Base-by-base conservation (phyloP, 2,888 invertebrate genomes). In the Brachycybe producta region DNA sequence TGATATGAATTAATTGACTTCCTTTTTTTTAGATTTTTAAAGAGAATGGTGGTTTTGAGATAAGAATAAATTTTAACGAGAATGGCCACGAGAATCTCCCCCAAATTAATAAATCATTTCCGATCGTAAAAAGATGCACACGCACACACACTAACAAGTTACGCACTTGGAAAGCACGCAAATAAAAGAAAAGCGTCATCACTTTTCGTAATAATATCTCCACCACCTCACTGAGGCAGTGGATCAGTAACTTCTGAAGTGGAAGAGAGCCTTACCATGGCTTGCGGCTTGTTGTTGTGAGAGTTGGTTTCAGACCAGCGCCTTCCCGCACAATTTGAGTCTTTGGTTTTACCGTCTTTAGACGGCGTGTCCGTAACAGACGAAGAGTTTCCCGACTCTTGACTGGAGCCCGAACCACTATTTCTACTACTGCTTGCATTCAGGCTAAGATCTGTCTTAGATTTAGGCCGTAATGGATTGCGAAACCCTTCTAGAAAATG, bases 401-500 rank as follows among this genome's bases (percentile, higher is more conserved):
- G 48, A 34, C 17, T 48, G 36, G 11, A 40, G 39, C 15, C 35
- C 51, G 8, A 17, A 2, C 40, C 50, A 50, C 52, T 52, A 34
- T 46, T 52, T 19, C n/a, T 34, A 49, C n/a, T 5, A 42, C 49
- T 21, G 49, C 36, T 15, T 21, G n/a, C 21, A 7, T 28, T n/a
- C 23, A n/a, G n/a, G n/a, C n/a, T n/a, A n/a, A n/a, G n/a, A 3
- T 72, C 73, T 47, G 70, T 73, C 59, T 71, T 70, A 58, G 75
- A 70, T 60, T 75, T 66, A 49, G 68, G 67, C 53, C 73, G 70
- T 56, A 78, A 65, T 5, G 77, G 76, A 64, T 75, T 75, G 56
- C 73, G 70, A 64, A 78, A 76, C 57, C 78, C 78, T 59, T 77
- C 76, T 61, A 78, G 73, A 60, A 77, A 73, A 58, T 64, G 65